Evolutionary conservation across 2,113 vertebrate species (phyloP).

Genomic region (Piprites chloris): DNA sequence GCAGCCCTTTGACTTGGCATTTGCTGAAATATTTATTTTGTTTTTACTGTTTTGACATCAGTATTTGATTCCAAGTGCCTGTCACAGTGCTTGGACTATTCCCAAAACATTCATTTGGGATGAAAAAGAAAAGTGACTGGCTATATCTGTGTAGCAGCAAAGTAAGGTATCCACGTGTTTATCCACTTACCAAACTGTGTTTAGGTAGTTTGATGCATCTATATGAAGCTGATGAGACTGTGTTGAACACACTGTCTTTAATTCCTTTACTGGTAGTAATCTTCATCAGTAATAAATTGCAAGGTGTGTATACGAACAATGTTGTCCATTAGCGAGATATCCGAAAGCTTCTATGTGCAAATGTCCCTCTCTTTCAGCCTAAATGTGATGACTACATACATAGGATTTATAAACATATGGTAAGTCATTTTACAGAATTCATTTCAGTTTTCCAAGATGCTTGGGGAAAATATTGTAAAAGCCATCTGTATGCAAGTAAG

Average conservation of each 20-base stretch:
- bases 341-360: neutral
- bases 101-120: neutral
- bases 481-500: neutral
- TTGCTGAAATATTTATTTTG: neutral
- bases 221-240: neutral
- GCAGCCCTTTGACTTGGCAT: neutral
- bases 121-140: neutral
- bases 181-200: neutral
- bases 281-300: neutral
- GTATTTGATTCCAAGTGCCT: neutral
- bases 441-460: neutral
- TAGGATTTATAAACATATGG: slow-evolving; percentile 24
- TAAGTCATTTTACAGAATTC: neutral
- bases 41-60: neutral
- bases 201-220: neutral
- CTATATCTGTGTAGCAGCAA: neutral
- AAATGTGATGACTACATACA: neutral
- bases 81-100: neutral
- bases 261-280: neutral
- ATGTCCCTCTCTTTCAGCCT: neutral
- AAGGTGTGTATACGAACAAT: neutral
- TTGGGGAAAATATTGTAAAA: slow-evolving; percentile 16
- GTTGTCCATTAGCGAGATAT: neutral
- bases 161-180: neutral
- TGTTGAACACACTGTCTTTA: neutral